Evolutionary conservation across 2,113 vertebrate species (phyloP).

Genomic region (Chionodraco myersi): DNA sequence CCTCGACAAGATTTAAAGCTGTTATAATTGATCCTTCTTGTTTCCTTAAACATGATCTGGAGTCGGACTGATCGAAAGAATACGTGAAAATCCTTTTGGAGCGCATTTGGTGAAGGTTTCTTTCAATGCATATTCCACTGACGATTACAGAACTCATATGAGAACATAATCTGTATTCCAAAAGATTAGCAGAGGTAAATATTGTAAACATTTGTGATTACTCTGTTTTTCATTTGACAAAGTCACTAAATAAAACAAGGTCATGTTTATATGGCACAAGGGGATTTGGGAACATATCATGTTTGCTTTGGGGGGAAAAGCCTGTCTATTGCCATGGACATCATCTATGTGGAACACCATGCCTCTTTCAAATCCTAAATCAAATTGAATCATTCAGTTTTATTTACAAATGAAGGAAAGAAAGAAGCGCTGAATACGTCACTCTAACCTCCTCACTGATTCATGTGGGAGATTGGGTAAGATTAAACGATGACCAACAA

Average conservation of each 20-base stretch:
- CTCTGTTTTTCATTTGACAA: constrained; percentile 11
- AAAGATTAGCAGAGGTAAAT: constrained; percentile 37
- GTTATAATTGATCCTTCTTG: constrained; percentile 58
- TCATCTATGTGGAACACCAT: not conserved
- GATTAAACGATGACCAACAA: not conserved
- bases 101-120: constrained; percentile 10
- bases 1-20: constrained; percentile 44
- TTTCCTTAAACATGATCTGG: constrained; percentile 58
- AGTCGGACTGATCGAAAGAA: constrained; percentile 35
- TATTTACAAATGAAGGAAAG: not conserved
- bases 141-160: constrained; percentile 23
- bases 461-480: not conserved
- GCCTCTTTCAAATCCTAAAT: not conserved
- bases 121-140: constrained; percentile 32
- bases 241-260: constrained; percentile 24
- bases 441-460: not conserved
- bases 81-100: constrained; percentile 34
- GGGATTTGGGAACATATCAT: constrained; percentile 21
- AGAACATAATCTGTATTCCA: constrained; percentile 41
- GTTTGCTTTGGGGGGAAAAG: not conserved
- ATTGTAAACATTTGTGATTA: constrained; percentile 50
- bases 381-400: not conserved
- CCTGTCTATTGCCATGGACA: not conserved
- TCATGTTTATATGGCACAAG: constrained; percentile 24
- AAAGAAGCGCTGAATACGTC: not conserved